Conservation (phyloP, 2,113 vertebrate species). For the Ivindomyrus marchei region DNA sequence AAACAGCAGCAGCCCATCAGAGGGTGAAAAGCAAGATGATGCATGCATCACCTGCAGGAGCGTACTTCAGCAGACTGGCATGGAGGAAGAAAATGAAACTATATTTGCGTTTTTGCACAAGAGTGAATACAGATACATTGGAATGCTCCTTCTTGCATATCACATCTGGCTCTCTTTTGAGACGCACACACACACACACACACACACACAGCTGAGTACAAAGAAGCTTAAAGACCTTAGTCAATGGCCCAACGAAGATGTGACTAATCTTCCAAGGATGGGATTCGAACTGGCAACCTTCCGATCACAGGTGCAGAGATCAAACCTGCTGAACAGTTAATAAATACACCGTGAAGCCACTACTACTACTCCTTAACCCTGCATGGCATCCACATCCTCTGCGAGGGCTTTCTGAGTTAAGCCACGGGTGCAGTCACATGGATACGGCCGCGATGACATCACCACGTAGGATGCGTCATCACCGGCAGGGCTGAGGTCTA, state of each 20-base stretch:
- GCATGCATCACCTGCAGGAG: not conserved
- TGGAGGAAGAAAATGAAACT: not conserved
- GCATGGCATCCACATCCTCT: not conserved
- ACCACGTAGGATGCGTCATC: not conserved
- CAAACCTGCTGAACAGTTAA: not conserved
- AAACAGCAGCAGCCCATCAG: not conserved
- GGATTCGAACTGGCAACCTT: not conserved
- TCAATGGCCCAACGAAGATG: not conserved
- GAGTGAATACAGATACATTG: not conserved
- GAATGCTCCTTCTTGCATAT: not conserved
- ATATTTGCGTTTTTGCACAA: not conserved
- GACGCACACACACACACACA: not conserved
- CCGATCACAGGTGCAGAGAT: not conserved
- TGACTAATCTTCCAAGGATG: not conserved
- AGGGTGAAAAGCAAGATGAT: not conserved
- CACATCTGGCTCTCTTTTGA: not conserved
- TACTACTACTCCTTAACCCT: not conserved
- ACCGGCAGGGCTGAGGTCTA: not conserved
- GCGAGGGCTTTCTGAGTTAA: not conserved
- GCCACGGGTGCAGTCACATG: too few relatives aligned
- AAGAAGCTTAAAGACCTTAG: not conserved
- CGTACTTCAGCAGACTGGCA: not conserved
- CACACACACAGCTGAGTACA: not conserved
- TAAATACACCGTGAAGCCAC: not conserved
- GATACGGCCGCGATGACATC: not conserved